Evolutionary conservation across 2,797 vertebrate genomes (phyloP), one percentile per base, ranked within the genome.

Genomic region (Chloroceryle inda): DNA sequence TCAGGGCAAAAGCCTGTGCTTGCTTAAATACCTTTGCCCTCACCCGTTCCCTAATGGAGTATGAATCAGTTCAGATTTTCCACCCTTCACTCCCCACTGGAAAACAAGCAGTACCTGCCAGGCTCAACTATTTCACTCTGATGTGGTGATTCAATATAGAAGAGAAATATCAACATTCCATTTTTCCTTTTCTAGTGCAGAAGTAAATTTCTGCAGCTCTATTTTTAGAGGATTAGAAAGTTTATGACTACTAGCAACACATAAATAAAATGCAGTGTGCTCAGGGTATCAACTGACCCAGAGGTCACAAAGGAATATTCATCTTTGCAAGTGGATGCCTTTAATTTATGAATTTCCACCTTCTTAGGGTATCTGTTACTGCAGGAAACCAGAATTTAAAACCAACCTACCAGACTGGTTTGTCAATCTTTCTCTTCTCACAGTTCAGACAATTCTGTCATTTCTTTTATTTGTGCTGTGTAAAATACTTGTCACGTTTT

Each of bases 1-100:
- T 86, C 83, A 67, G 66, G 66, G 66, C 6, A 23, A 16, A 81
- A 74, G 66, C 1, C 62, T 58, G 76, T 8, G 74, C 68, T 74
- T 7, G 17, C 69, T 55, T 33, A 23, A 77, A 69, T 0, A 52
- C 38, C 63, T 82, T 40, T 79, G 84, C 68, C 37, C 80, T 72
- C 27, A 0, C 53, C 58, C 6, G 3, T 4, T 58, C 88, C 74
- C 83, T 49, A 6, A 1, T 0, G 18, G 47, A 53, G 35, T 1
- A 5, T 4, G 63, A 73, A 29, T 10, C 82, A 58, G 27, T 1
- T 1, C 2, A 21, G 27, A 26, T 62, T 50, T 58, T 37, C 58
- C 79, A 87, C 26, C 47, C 44, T 29, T 27, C 83, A 11, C 4
- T 37, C 33, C 63, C 47, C 61, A 37, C 1, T 5, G 40, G 31